Conservation (phyloP, 2,888 invertebrate species). For the Pharmacophagus antenor region DNA sequence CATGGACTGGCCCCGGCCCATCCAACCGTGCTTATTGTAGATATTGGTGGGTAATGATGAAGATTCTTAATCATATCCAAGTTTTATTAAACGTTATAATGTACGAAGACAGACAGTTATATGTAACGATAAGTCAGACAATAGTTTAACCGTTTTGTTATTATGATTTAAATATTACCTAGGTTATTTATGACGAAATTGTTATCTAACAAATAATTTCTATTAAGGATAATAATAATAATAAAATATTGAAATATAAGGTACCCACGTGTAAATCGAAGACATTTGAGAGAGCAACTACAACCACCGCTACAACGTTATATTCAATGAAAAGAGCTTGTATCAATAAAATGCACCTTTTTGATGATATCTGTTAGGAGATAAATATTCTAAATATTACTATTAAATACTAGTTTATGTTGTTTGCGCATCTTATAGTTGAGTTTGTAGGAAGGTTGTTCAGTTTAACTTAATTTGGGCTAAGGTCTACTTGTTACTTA, state of each 20-base stretch:
- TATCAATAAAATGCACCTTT: neutral
- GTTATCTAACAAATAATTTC: too few relatives aligned
- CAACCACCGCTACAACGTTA: neutral
- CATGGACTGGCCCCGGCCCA: neutral
- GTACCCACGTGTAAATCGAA: too few relatives aligned
- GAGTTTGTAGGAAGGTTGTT: slow-evolving; percentile 5
- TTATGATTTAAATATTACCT: too few relatives aligned
- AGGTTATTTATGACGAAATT: too few relatives aligned
- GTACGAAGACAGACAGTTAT: too few relatives aligned
- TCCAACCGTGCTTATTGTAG: neutral
- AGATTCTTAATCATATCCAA: neutral
- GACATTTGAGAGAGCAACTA: too few relatives aligned
- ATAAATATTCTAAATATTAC: neutral
- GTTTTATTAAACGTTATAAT: neutral
- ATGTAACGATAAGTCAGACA: too few relatives aligned
- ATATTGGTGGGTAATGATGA: neutral
- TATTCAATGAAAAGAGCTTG: neutral
- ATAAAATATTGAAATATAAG: too few relatives aligned
- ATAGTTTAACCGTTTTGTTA: too few relatives aligned
- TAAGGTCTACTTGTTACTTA: slow-evolving; percentile 5
- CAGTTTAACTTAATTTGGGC: slow-evolving; percentile 9
- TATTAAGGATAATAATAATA: too few relatives aligned
- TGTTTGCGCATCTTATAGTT: slow-evolving; percentile 1
- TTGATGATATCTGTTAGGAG: neutral
- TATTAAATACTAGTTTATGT: slow-evolving; percentile 2